Evolutionary conservation across 2,113 vertebrate genomes (phyloP).

Genomic region (Anser brachyrhynchus): DNA sequence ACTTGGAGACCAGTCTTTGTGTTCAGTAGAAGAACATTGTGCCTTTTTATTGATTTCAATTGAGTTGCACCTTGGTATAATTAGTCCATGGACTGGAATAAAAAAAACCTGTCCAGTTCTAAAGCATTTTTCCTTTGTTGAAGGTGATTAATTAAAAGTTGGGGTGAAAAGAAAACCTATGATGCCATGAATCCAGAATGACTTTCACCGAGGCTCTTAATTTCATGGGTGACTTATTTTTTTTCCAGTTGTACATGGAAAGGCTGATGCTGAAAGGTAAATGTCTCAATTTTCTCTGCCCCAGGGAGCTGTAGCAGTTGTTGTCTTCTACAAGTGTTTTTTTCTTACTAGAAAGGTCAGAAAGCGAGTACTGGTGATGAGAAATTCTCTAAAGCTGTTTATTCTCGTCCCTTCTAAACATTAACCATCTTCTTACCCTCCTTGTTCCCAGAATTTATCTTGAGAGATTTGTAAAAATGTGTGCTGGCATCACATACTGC

Average conservation of each 20-base stretch:
- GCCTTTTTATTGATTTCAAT: background rate
- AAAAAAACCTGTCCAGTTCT: background rate
- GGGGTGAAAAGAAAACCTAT: background rate
- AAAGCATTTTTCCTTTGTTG: background rate
- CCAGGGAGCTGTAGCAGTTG: background rate
- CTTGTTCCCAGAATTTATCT: background rate
- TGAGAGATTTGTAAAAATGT: background rate
- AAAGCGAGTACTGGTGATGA: background rate
- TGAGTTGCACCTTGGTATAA: background rate
- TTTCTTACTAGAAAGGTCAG: background rate
- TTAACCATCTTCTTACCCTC: background rate
- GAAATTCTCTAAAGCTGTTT: background rate
- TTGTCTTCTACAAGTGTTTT: background rate
- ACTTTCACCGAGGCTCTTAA: background rate
- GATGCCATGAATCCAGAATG: background rate
- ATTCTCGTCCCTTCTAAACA: background rate
- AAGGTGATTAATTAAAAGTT: background rate
- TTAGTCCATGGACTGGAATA: background rate
- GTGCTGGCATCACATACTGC: background rate
- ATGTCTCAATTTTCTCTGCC: background rate
- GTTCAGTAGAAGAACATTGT: constrained; percentile 20
- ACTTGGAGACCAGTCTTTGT: background rate
- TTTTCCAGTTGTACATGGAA: background rate
- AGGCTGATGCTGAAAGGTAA: background rate
- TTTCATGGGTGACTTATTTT: background rate